These are phyloP conservation scores for Coregonus clupeaformis DNA, from an alignment of 2,113 vertebrate species.

Conservation along the genomic window DNA sequence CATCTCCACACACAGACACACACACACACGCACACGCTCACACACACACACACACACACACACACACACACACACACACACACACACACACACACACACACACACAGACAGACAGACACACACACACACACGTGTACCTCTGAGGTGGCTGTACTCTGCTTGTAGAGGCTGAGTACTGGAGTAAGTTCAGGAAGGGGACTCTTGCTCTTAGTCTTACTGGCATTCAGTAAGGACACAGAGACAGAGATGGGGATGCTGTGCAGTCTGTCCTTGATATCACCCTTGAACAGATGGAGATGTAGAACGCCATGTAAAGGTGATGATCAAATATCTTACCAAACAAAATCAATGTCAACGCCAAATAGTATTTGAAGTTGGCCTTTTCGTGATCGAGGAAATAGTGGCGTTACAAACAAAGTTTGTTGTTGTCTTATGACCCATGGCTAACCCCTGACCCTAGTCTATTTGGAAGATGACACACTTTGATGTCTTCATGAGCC, in stretches of 20 bases:
- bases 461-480: too few species aligned
- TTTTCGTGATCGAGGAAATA: not conserved
- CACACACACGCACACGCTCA: constrained; percentile 8
- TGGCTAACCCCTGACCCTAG: too few species aligned
- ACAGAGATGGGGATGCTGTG: constrained; percentile 80
- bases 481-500: too few species aligned
- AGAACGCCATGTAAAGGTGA: not conserved
- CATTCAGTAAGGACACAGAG: constrained; percentile 70
- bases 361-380: not conserved
- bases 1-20: not conserved
- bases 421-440: too few species aligned
- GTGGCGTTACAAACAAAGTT: not conserved
- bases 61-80: not conserved
- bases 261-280: constrained; percentile 82
- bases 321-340: not conserved
- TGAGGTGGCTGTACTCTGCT: constrained; percentile 28
- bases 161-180: constrained; percentile 77
- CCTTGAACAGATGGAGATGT: constrained; percentile 60
- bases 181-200: constrained; percentile 68
- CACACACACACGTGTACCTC: constrained; percentile 26
- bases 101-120: not conserved
- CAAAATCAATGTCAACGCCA: too few species aligned
- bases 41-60: not conserved
- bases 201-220: constrained; percentile 57
- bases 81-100: not conserved